These are phyloP conservation scores for Pyrrhia umbra DNA, from an alignment of 2,888 invertebrate genomes.

Conservation along the genomic window DNA sequence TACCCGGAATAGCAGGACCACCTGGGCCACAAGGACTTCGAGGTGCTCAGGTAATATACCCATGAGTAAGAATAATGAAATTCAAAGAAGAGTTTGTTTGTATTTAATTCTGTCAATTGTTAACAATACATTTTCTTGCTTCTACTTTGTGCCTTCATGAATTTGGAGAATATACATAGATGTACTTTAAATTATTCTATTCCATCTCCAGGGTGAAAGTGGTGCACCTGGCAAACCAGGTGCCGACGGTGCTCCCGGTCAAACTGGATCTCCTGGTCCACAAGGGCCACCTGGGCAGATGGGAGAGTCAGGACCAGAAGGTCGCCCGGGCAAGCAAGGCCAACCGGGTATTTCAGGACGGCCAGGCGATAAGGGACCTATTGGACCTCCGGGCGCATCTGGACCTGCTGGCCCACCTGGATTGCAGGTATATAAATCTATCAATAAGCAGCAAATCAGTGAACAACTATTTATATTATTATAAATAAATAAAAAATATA, in stretches of 20 bases:
- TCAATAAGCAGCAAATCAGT: no score
- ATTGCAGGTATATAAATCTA: constrained; percentile 89
- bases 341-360: constrained; percentile 93
- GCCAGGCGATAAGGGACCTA: constrained; percentile 94
- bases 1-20: constrained; percentile 92
- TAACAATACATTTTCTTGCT: no score
- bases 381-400: constrained; percentile 91
- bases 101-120: no score
- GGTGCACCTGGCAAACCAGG: constrained; percentile 94
- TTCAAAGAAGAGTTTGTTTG: neutral
- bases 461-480: no score
- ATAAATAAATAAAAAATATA: neutral
- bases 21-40: constrained; percentile 92
- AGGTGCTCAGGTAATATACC: constrained; percentile 90
- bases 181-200: neutral
- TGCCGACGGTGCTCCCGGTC: constrained; percentile 93
- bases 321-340: constrained; percentile 92
- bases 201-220: constrained; percentile 91
- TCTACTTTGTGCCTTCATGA: no score
- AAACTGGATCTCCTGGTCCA: constrained; percentile 91
- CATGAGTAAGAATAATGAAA: neutral
- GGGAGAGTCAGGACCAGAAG: constrained; percentile 91
- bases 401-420: constrained; percentile 93
- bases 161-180: no score
- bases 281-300: constrained; percentile 92